phyloP scores from a whole-genome alignment of 2,888 invertebrate genomes.

The Caenorhabditis macrosperma region DNA sequence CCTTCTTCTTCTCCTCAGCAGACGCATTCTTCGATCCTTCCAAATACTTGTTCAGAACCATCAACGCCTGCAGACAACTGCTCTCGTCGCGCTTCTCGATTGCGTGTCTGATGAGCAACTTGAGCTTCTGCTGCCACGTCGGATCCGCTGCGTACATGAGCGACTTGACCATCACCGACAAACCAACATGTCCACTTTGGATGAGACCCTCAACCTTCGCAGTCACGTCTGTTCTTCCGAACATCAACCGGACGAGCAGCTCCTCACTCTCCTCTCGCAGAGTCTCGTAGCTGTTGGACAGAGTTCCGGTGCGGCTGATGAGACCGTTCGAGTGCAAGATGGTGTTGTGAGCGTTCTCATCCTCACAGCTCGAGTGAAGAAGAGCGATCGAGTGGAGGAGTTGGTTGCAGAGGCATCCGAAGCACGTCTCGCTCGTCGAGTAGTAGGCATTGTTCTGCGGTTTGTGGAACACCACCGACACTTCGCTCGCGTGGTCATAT shows the following conservation, averaged over 20 bases:
- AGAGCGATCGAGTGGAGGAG: conserved; percentile 94
- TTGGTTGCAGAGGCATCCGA: conserved; percentile 87
- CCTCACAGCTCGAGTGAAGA: conserved; percentile 83
- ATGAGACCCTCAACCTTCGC: conserved; percentile 42
- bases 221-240: conserved; percentile 47
- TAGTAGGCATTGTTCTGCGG: conserved; percentile 47
- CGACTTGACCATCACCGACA: conserved; percentile 55
- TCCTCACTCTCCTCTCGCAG: conserved; percentile 57
- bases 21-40: conserved; percentile 26
- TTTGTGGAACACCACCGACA: conserved; percentile 33
- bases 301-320: conserved; percentile 13
- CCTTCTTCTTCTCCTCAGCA: conserved; percentile 16
- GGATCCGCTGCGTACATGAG: conserved; percentile 53
- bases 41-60: conserved; percentile 55
- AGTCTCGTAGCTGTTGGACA: conserved; percentile 37
- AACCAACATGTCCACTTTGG: conserved; percentile 25
- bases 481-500: conserved; percentile 54
- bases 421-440: conserved; percentile 81
- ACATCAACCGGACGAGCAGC: conserved; percentile 57
- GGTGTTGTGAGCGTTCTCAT: conserved; percentile 23
- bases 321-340: conserved; percentile 5
- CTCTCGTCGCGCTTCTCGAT: conserved; percentile 50
- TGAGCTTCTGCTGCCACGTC: conserved; percentile 64
- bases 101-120: conserved; percentile 46
- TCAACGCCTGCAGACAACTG: conserved; percentile 43